Base-by-base conservation (phyloP, 2,888 invertebrate species). In the Drosophila nr. perissopoda region DNA sequence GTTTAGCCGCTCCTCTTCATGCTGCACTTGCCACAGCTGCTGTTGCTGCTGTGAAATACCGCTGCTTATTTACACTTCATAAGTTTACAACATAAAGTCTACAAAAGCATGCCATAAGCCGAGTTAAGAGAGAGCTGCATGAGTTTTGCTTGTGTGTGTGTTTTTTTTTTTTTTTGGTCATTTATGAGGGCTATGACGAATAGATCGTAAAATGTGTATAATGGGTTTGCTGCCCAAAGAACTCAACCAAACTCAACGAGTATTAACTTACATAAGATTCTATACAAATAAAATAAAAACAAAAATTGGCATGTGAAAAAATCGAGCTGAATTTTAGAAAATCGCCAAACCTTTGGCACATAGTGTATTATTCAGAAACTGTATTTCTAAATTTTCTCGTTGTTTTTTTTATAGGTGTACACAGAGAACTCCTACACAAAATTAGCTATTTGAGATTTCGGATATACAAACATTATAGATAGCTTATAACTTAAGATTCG, bases 1-100 rank as follows among this genome's bases (percentile, higher is more conserved):
- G 1, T 6, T 16, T 13, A 13, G 29, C 33, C n/a, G n/a, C 29
- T 57, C 4, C 31, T 10, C 7, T 6, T 25, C 16, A 10, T 31
- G 57, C n/a, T n/a, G 49, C 46, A 49, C 18, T 46, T 46, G 46
- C 13, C 13, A 36, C 34, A 36, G 40, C 33, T 33, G 33, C 8
- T 31, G 8, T 29, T 53, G 52, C 31, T 13, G 76, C 76, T 76
- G 84, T 81, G 85, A 84, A 87, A 84, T 85, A 79, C 79, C 69
- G 79, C 77, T 69, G 86, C 81, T 85, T 88, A 88, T 85, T 85
- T 88, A 85, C 84, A 88, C 84, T 88, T 85, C 77, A 88, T 85
- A 88, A 83, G 81, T 71, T 81, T 70, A 74, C 70, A 82, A 72
- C 79, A 74, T 75, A 82, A 74, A 46, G 46, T 13, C 13, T 13